A percentile compares a stretch with the other conserved stretches of the same genome.
Evolutionary conservation across 2,797 vertebrate genomes (phyloP).

Genomic region (Enteromius viviparus): DNA sequence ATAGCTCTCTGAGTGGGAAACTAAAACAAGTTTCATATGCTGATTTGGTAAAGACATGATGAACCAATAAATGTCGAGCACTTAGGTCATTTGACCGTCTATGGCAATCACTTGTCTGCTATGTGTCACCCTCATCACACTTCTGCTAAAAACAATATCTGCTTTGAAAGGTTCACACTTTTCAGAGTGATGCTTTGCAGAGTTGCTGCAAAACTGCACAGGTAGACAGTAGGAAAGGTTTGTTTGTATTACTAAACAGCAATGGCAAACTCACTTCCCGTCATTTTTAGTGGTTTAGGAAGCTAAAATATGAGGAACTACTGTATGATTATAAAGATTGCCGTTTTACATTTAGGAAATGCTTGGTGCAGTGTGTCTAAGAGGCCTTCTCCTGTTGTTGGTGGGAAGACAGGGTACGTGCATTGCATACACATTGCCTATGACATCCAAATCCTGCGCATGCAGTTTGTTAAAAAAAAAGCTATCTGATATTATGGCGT

Average conservation of each 20-base stretch:
- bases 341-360: constrained; percentile 48
- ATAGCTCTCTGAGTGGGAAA: background rate
- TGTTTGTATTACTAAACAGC: background rate
- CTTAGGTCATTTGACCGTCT: background rate
- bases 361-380: constrained; percentile 33
- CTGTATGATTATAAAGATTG: background rate
- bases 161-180: constrained; percentile 11
- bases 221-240: background rate
- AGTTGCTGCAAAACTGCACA: background rate
- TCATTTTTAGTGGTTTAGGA: background rate
- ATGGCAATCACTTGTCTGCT: background rate
- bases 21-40: background rate
- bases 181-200: background rate
- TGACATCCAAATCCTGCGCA: background rate
- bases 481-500: background rate
- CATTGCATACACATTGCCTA: background rate
- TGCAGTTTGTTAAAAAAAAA: background rate
- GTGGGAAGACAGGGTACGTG: constrained; percentile 51
- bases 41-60: background rate
- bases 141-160: background rate
- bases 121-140: background rate
- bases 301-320: background rate
- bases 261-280: background rate
- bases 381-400: constrained; percentile 46
- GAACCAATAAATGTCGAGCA: background rate